Base-by-base conservation (phyloP, 2,797 vertebrate genomes). In the Onychomys arenicola region DNA sequence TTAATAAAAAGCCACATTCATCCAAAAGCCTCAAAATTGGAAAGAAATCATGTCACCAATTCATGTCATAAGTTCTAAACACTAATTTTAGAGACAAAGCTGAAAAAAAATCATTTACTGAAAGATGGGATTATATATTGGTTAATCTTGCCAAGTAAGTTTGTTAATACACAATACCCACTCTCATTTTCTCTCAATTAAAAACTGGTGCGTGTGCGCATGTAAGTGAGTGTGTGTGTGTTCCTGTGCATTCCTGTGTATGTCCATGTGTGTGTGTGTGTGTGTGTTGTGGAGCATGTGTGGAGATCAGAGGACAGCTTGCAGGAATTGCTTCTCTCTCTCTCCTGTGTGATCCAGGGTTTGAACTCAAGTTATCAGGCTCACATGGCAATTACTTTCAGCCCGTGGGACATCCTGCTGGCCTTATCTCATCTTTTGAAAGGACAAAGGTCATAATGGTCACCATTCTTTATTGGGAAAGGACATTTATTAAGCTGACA, bases 31-130 rank as follows among this genome's bases (percentile, higher is more conserved):
- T 96, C 76, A 59, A 34, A 71, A 77, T 89, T 91, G 55, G 32
- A 49, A 93, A 85, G 61, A 90, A 94, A 69, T 85, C 29, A 34
- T 52, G 12, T 5, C 67, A 23, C 9, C 43, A 16, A 46, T 94
- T n/a, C 16, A n/a, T 11, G 37, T 59, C 43, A 32, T 81, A 11
- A 46, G 87, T 83, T 14, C 40, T 57, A 80, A 55, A 75, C 46
- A 89, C 86, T 90, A 59, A 65, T 83, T 95, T 96, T 55, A 83
- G 89, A 91, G 63, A 87, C 27, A 93, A 93, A 73, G 3, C 9
- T 77, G 32, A 57, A 37, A 65, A 75, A 81, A 59, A 49, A 32
- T 27, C 17, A 76, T 37, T 69, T 63, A 32, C 94, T 49, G 46
- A 29, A 85, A 95, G 71, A 46, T 85, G 37, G 23, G 55, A 90